phyloP scores from a whole-genome alignment of 2,797 vertebrate genomes.

The Serranus cabrilla region DNA sequence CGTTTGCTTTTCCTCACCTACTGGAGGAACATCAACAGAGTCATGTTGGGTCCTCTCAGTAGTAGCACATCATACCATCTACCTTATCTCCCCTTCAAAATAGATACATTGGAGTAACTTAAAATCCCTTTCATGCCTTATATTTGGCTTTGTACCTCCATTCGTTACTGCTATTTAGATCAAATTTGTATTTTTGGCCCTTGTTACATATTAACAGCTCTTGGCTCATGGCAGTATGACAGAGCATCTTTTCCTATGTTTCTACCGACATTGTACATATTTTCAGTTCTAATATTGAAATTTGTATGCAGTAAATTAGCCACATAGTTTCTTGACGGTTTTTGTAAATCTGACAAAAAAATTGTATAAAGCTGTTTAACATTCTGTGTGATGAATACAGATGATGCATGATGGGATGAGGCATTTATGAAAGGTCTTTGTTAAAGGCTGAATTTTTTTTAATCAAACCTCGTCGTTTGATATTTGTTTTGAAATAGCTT shows the following conservation, averaged over 20 bases:
- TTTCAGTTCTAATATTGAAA: constrained; percentile 35
- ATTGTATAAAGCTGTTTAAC: constrained; percentile 35
- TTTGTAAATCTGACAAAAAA: constrained; percentile 53
- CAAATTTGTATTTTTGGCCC: constrained; percentile 33
- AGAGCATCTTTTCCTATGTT: constrained; percentile 15
- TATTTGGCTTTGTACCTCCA: constrained; percentile 37
- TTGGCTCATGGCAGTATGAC: constrained; percentile 10
- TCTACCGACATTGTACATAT: constrained; percentile 48
- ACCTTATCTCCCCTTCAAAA: constrained; percentile 22
- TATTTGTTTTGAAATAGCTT: constrained; percentile 42
- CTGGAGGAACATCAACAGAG: constrained; percentile 85
- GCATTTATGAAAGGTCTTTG: constrained; percentile 30
- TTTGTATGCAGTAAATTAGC: constrained; percentile 43
- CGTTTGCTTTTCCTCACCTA: constrained; percentile 87
- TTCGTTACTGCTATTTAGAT: constrained; percentile 27
- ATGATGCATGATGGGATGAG: constrained; percentile 21
- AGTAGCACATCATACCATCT: constrained; percentile 36
- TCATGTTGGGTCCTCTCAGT: constrained; percentile 70
- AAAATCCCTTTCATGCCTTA: constrained; percentile 62
- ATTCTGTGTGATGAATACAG: constrained; percentile 32
- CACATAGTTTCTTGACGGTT: constrained; percentile 46
- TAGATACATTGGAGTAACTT: too few species aligned
- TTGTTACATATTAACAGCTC: constrained; percentile 6
- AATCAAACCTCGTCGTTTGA: constrained; percentile 22
- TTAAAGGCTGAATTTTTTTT: constrained; percentile 12